Evolutionary conservation across 2,888 invertebrate species (phyloP), one percentile per base, ranked within the genome.

Genomic region (Drosophila subquinaria): DNA sequence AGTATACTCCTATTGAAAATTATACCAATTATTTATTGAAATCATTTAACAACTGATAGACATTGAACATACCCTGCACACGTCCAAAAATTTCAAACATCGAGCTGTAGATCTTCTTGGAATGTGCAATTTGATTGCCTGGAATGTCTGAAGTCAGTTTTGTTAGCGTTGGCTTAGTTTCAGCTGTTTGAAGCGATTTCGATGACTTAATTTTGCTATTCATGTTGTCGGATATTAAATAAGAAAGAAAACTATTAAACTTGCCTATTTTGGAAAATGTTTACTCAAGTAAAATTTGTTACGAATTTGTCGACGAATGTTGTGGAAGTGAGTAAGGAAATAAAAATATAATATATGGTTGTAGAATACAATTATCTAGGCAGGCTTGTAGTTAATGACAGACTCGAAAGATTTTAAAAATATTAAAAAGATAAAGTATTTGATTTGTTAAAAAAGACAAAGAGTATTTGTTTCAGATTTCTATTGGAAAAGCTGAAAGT

Each of bases 1-100:
- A 91, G 4, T 78, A 87, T 0, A 90, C 91, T 1, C 90, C 90
- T 90, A n/a, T n/a, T 13, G 23, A 9, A 9, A 17, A 17, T 4
- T 8, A 15, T 40, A 2, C 0, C 2, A 38, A n/a, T 38, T 8
- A 38, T 9, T 40, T 40, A 17, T 0, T 51, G 38, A 15, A 35
- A 4, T 1, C 0, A 8, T 23, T 1, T 10, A 17, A 20, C 23
- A 3, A 27, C 0, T 8, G n/a, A n/a, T 17, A 2, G 8, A 30
- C 30, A 8, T 43, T 1, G 4, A 33, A 45, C n/a, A 20, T 48
- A 76, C 83, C 83, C 53, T 84, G 87, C 8, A 84, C 87, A n/a
- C 45, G 66, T 0, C 84, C 84, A 59, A 55, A 82, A 0, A 84
- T 57, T 48, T 84, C 84, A 15, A 84, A 84, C 42, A 57, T 76